phyloP scores from a whole-genome alignment of 2,888 invertebrate genomes.

The Tipula unca region DNA sequence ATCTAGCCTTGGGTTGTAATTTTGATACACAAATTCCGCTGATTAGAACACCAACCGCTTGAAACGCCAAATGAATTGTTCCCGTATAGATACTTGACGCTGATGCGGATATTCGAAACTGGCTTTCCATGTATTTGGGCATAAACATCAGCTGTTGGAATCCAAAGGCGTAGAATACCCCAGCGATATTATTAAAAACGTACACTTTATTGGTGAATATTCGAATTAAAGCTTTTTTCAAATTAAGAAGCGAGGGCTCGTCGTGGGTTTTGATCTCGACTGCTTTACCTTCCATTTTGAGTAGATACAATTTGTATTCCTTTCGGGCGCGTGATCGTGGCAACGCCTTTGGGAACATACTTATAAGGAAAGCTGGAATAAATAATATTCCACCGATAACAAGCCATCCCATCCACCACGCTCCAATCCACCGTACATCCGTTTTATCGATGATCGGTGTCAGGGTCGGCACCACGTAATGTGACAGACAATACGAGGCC shows the following conservation, averaged over 20 bases:
- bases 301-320: neutral
- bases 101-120: conserved; percentile 58
- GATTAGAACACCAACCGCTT: conserved; percentile 50
- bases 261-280: neutral
- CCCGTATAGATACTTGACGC: conserved; percentile 56
- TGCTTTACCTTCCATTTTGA: neutral
- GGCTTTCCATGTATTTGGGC: conserved; percentile 65
- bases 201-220: neutral
- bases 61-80: conserved; percentile 50
- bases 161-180: neutral
- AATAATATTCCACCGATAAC: conserved; percentile 42
- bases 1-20: conserved; percentile 49
- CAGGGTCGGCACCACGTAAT: neutral
- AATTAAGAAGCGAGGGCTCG: neutral
- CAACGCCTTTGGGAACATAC: neutral
- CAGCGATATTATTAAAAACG: neutral
- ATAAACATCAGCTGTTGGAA: conserved; percentile 52
- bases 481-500: neutral
- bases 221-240: neutral
- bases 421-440: neutral
- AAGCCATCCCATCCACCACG: neutral
- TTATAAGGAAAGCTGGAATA: conserved; percentile 37
- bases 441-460: neutral
- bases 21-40: conserved; percentile 51
- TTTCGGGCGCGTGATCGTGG: neutral